phyloP scores from a whole-genome alignment of 2,113 vertebrate species.

The Anhinga anhinga region DNA sequence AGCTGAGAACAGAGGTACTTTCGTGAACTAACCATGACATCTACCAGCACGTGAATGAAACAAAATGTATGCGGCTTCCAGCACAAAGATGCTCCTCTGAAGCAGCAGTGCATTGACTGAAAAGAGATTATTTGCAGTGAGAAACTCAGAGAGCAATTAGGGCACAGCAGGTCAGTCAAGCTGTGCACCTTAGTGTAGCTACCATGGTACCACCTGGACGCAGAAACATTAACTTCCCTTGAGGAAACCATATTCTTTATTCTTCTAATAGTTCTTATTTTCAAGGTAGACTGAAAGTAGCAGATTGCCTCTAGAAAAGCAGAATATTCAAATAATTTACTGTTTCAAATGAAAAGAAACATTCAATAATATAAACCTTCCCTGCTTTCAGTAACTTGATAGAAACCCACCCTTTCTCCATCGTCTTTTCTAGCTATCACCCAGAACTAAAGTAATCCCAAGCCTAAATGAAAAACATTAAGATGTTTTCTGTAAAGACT shows the following conservation, averaged over 20 bases:
- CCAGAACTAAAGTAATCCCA: background rate
- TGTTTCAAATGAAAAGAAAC: background rate
- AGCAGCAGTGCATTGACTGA: background rate
- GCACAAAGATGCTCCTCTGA: background rate
- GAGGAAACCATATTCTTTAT: background rate
- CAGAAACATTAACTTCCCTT: background rate
- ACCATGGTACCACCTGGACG: too few relatives aligned
- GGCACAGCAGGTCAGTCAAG: background rate
- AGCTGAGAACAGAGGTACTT: background rate
- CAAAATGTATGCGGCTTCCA: background rate
- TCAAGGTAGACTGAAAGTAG: background rate
- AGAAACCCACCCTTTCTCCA: background rate
- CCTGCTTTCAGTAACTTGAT: background rate
- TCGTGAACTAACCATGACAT: background rate
- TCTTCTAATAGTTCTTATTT: background rate
- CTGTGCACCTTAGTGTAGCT: background rate
- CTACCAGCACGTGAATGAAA: accelerated
- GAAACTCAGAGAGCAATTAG: background rate
- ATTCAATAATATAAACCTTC: background rate
- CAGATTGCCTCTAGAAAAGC: background rate
- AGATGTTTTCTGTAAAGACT: background rate
- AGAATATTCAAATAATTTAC: background rate
- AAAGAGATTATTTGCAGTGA: background rate
- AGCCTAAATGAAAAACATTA: background rate
- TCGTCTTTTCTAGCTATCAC: background rate